Base-by-base conservation (phyloP, 2,888 invertebrate species). In the Drosophila lutescens region DNA sequence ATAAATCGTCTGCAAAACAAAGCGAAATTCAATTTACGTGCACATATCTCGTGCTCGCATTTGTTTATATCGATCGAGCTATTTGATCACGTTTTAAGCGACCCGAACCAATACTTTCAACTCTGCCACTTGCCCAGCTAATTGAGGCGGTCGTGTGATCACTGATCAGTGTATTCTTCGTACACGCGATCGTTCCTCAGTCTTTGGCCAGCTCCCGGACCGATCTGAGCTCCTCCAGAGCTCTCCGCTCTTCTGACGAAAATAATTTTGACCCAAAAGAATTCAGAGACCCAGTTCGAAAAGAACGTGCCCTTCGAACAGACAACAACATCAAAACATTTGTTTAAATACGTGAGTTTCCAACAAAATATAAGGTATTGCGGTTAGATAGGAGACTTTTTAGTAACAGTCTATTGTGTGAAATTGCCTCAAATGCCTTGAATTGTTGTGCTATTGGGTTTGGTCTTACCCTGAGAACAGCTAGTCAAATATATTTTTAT, bases 171-270 rank as follows among this genome's bases (percentile, higher is more conserved):
- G 32, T 49, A 41, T 34, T 49, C 69, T 62, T 60, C 53, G 62
- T 74, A 74, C 79, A 79, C 81, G 85, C 85, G 81, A 82, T 67
- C 63, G 73, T 72, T 76, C 58, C 62, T 63, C 66, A 85, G 85
- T 82, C 69, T 73, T 61, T 49, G 26, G 47, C 36, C 57, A 73
- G 71, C 67, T 58, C 6, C 51, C 61, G 60, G 46, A 55, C 68
- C 17, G 58, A 66, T 59, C 74, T 68, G 63, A 63, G 36, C 68
- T 34, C n/a, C 40, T 20, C 38, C 40, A 36, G 44, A 46, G 41
- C 17, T 34, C 40, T 8, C 13, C 17, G 20, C 5, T 54, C 26
- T 32, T 23, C 32, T 20, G 3, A n/a, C n/a, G 1, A 15, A n/a
- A 44, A 13, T 2, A 44, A 38, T 46, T 46, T 1, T 0, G 10